Conservation (phyloP, 37 sponge, comb jelly and placozoan species). For the Agelas oroides region DNA sequence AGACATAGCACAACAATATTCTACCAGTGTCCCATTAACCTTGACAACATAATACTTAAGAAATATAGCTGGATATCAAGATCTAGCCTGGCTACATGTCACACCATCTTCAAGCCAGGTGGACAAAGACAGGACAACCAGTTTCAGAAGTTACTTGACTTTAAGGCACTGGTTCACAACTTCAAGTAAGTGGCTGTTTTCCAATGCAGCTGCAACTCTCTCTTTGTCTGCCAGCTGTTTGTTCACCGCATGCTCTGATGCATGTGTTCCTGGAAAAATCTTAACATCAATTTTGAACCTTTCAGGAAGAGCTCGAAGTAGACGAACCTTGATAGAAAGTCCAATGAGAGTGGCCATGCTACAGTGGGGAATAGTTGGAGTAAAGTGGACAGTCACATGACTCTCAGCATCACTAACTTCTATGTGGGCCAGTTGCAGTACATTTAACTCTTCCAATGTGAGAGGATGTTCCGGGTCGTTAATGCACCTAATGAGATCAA, state of each 20-base stretch:
- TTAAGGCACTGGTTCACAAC: constrained; percentile 93
- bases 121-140: too few species aligned
- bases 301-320: constrained; percentile 83
- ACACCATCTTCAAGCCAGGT: too few species aligned
- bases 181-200: constrained; percentile 85
- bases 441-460: constrained; percentile 96
- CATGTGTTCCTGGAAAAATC: constrained; percentile 83
- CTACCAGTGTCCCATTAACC: too few species aligned
- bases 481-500: constrained; percentile 67
- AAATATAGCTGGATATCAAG: too few species aligned
- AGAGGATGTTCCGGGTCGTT: constrained; percentile 99
- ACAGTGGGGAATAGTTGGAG: constrained; percentile 99
- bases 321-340: constrained; percentile 86
- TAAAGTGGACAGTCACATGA: constrained; percentile 82
- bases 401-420: constrained; percentile 71
- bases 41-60: too few species aligned
- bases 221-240: constrained; percentile 99
- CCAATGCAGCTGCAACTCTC: constrained; percentile 97
- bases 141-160: too few species aligned
- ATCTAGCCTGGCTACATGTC: too few species aligned
- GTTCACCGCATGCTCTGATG: constrained; percentile 92
- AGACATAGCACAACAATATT: too few species aligned
- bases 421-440: constrained; percentile 85
- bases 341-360: constrained; percentile 99
- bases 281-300: constrained; percentile 90